Percentiles rank a stretch among this genome's conserved stretches.
Evolutionary conservation across 2,888 invertebrate genomes (phyloP).

Genomic region (Dryadula phaetusa): DNA sequence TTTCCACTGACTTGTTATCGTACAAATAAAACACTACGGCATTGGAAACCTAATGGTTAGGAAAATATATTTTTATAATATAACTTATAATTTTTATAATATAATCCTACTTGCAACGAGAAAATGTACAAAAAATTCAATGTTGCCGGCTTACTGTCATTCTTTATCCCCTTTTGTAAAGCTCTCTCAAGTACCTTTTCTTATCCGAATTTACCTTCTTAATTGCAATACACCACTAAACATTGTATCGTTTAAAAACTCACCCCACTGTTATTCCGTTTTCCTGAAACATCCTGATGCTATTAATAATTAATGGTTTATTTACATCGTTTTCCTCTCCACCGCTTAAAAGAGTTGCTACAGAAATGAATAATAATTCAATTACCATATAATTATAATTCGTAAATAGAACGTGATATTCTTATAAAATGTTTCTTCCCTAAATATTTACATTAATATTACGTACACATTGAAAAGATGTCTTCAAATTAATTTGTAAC

Average conservation of each 20-base stretch:
- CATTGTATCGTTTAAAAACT: slow-evolving; percentile 63
- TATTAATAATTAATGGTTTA: slow-evolving; percentile 31
- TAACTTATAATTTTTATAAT: slow-evolving; percentile 26
- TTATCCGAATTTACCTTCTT: slow-evolving; percentile 50
- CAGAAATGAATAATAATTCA: slow-evolving; percentile 17
- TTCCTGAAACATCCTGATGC: slow-evolving; percentile 26
- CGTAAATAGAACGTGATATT: neutral
- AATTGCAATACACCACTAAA: slow-evolving; percentile 57
- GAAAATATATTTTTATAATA: slow-evolving; percentile 22
- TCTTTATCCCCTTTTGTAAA: slow-evolving; percentile 43
- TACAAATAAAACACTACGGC: neutral
- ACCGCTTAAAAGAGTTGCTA: slow-evolving; percentile 9
- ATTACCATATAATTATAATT: slow-evolving; percentile 14
- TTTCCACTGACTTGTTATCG: neutral
- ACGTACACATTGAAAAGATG: neutral
- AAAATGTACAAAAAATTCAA: slow-evolving; percentile 35
- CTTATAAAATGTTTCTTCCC: neutral
- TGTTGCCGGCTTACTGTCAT: slow-evolving; percentile 41
- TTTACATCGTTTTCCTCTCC: slow-evolving; percentile 3
- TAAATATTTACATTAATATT: slow-evolving; percentile 10
- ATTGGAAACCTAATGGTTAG: neutral
- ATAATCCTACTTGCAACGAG: slow-evolving; percentile 11
- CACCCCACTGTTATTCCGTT: slow-evolving; percentile 61
- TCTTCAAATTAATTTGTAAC: slow-evolving; percentile 31
- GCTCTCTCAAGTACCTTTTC: slow-evolving; percentile 41